phyloP scores from a whole-genome alignment of 2,113 vertebrate species.

The Jacana jacana region DNA sequence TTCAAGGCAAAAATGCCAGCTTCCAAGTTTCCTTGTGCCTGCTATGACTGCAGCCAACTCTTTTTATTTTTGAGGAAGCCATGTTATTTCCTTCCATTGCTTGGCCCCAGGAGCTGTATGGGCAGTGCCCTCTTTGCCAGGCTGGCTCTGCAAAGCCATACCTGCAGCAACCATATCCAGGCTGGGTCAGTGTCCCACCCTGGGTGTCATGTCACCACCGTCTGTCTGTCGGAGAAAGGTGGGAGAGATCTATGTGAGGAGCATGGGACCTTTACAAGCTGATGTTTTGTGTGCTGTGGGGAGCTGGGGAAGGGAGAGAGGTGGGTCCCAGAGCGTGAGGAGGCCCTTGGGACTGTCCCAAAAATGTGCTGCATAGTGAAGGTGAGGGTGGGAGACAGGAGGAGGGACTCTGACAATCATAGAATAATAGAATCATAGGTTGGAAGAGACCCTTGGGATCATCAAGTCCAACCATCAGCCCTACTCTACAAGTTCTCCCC shows the following conservation, averaged over 20 bases:
- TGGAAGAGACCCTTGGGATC: too few species aligned
- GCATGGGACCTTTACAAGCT: fast-evolving
- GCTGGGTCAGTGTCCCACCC: background rate
- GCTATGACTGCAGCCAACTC: background rate
- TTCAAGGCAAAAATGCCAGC: background rate
- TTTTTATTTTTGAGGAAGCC: background rate
- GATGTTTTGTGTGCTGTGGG: fast-evolving
- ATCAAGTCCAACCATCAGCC: too few species aligned
- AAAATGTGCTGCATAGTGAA: background rate
- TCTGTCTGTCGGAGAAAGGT: too few species aligned
- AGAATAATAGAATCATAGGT: too few species aligned
- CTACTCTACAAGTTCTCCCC: too few species aligned
- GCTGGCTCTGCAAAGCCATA: background rate
- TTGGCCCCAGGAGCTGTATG: background rate
- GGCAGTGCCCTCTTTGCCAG: background rate
- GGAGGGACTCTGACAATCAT: background rate
- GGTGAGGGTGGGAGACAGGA: background rate
- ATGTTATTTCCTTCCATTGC: too few species aligned
- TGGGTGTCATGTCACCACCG: background rate
- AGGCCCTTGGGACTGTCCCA: background rate
- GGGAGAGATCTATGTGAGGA: background rate
- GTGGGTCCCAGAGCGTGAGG: fast-evolving
- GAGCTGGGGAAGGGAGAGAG: too few species aligned
- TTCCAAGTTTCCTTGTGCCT: background rate
- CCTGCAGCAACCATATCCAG: background rate